These are phyloP conservation scores for Seira musarum DNA, from an alignment of 2,888 invertebrate species.

Conservation along the genomic window DNA sequence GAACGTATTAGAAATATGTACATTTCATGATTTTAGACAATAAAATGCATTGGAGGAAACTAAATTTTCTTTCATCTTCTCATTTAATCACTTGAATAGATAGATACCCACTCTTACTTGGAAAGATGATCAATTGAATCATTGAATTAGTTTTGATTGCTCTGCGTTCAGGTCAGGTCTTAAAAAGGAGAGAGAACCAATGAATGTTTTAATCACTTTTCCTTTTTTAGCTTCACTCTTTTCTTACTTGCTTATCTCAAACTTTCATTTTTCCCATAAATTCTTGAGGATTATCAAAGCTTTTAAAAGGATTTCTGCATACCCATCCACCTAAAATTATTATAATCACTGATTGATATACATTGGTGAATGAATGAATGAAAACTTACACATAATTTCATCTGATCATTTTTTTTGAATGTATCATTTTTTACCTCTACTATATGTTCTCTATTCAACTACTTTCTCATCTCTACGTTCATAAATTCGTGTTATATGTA, in stretches of 20 bases:
- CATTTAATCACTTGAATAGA: background rate
- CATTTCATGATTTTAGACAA: background rate
- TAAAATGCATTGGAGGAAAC: background rate
- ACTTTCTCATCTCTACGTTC: background rate
- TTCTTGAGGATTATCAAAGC: constrained; percentile 30
- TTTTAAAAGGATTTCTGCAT: background rate
- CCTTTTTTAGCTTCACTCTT: background rate
- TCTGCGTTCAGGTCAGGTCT: constrained; percentile 50
- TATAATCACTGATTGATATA: constrained; percentile 11
- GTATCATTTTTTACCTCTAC: background rate
- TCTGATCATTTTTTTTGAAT: constrained; percentile 17
- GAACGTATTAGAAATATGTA: background rate
- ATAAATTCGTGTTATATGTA: constrained; percentile 2
- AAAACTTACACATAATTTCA: background rate
- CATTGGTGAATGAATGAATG: constrained; percentile 4
- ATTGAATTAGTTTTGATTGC: constrained; percentile 34
- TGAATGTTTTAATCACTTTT: constrained; percentile 20
- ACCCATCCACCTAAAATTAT: background rate
- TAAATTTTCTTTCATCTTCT: constrained; percentile 1
- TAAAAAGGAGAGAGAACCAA: constrained; percentile 25
- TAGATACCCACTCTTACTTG: background rate
- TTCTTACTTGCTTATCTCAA: background rate
- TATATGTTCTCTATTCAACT: background rate
- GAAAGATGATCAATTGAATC: background rate
- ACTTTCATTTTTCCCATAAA: background rate